phyloP scores from a whole-genome alignment of 2,888 invertebrate genomes.

The Diaphora mendica region DNA sequence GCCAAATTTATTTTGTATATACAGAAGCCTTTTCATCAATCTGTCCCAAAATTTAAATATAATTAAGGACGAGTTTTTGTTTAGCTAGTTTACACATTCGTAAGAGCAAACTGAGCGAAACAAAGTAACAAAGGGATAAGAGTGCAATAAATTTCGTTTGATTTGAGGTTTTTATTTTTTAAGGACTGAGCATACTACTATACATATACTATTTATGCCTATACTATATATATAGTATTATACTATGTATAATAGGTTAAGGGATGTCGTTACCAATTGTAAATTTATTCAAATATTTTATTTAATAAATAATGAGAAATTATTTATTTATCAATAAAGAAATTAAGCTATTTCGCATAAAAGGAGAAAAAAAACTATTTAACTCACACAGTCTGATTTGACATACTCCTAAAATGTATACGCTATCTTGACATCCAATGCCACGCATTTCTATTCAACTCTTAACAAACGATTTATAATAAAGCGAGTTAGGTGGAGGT shows the following conservation, averaged over 20 bases:
- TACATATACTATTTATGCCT: too few relatives aligned
- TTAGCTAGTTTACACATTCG: neutral
- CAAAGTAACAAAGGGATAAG: neutral
- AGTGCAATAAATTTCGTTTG: neutral
- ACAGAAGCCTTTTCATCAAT: conserved; percentile 22
- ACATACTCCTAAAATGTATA: neutral
- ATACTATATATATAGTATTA: too few relatives aligned
- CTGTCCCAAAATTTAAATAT: neutral
- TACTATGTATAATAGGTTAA: too few relatives aligned
- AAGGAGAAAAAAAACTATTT: neutral
- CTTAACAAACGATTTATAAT: conserved; percentile 10
- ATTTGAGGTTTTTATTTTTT: too few relatives aligned
- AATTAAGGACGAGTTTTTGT: neutral
- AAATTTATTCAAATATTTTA: too few relatives aligned
- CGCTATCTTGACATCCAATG: neutral
- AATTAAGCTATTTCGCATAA: too few relatives aligned
- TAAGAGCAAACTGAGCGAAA: neutral
- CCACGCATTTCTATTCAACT: neutral
- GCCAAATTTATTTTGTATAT: conserved; percentile 30
- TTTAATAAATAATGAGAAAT: too few relatives aligned
- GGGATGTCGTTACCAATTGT: too few relatives aligned
- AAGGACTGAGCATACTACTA: too few relatives aligned
- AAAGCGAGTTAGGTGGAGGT: conserved; percentile 12
- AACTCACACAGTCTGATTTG: neutral
- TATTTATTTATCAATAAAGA: too few relatives aligned